These are phyloP conservation scores for Acromyrmex charruanus DNA, from an alignment of 1,140 invertebrate genomes.

Conservation along the genomic window DNA sequence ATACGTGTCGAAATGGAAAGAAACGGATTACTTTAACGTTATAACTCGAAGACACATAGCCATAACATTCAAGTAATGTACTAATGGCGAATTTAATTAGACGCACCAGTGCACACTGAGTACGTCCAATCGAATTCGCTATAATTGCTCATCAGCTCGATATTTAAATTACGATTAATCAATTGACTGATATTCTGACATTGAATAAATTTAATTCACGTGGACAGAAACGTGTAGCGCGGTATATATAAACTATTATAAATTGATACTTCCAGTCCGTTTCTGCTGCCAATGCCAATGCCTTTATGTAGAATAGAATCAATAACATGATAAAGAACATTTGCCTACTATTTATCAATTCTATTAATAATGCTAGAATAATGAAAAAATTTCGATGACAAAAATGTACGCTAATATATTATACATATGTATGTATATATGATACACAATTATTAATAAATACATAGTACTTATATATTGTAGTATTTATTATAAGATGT, in stretches of 20 bases:
- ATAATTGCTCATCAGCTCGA: not conserved
- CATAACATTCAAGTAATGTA: not conserved
- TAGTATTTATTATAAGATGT: no score
- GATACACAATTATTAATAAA: no score
- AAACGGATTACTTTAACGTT: not conserved
- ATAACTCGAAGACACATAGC: not conserved
- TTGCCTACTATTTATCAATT: not conserved
- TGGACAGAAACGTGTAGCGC: not conserved
- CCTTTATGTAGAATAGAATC: not conserved
- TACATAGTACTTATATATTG: no score
- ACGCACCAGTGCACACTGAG: no score
- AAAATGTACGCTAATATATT: not conserved
- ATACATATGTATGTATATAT: no score
- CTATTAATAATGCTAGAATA: not conserved
- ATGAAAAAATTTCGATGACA: not conserved
- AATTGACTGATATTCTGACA: not conserved
- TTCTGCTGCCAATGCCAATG: not conserved
- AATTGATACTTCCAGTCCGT: not conserved
- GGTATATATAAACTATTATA: not conserved
- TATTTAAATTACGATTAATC: not conserved
- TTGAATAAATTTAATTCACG: slow-evolving; percentile 37
- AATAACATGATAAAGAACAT: not conserved
- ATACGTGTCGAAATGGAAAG: not conserved
- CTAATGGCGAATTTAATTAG: no score
- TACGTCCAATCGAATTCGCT: no score